These are phyloP conservation scores for Poeciliopsis presidionis DNA, from an alignment of 2,797 vertebrate genomes.

Conservation along the genomic window DNA sequence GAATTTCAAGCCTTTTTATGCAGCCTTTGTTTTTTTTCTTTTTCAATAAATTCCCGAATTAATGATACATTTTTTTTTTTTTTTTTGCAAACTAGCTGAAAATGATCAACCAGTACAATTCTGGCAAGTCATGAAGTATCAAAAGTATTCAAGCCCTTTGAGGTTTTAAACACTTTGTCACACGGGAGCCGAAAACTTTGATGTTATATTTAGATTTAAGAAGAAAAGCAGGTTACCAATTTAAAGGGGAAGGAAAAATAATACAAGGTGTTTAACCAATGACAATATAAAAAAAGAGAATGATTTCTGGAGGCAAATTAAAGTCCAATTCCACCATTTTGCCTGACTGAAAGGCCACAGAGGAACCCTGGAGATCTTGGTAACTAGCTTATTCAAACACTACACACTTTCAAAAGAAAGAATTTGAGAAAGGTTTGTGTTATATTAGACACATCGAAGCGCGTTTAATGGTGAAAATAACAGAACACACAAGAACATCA, in stretches of 20 bases:
- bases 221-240: neutral
- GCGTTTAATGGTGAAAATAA: conserved; percentile 35
- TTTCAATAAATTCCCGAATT: neutral
- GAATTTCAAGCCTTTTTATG: neutral
- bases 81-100: neutral
- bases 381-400: neutral
- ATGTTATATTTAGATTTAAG: neutral
- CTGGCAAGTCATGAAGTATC: neutral
- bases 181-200: neutral
- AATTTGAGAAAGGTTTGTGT: neutral
- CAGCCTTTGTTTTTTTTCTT: neutral
- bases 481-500: conserved; percentile 29
- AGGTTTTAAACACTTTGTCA: neutral
- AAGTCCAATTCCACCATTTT: neutral
- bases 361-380: neutral
- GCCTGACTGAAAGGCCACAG: neutral
- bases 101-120: neutral
- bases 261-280: neutral
- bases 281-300: neutral
- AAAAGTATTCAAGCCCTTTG: neutral
- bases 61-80: no score
- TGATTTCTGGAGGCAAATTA: neutral
- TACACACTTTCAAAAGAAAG: neutral
- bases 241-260: neutral
- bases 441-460: conserved; percentile 29